Percentiles rank a stretch among this genome's conserved stretches.
These are phyloP conservation scores for Megalopta genalis DNA, from an alignment of 1,140 invertebrate genomes.

Conservation along the genomic window DNA sequence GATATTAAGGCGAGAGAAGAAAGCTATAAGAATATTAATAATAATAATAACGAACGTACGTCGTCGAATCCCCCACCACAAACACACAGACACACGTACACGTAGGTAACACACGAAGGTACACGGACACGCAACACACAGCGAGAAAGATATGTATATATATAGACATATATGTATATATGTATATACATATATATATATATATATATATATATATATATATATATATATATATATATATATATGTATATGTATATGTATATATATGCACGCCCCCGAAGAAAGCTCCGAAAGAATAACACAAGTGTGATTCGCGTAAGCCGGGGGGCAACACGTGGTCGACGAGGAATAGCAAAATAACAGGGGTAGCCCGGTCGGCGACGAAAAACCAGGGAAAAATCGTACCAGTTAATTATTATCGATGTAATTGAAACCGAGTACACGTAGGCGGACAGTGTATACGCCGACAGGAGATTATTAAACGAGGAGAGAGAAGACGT, in stretches of 20 bases:
- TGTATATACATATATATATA: too few species aligned
- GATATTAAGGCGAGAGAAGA: background rate
- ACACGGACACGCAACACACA: too few species aligned
- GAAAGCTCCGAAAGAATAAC: too few species aligned
- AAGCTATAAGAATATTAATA: background rate
- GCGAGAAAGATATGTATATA: too few species aligned
- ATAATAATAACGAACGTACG: constrained; percentile 38
- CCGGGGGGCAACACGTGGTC: constrained; percentile 12
- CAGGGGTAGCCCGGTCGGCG: constrained; percentile 64
- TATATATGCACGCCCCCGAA: too few species aligned
- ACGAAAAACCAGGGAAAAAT: constrained; percentile 67
- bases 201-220: too few species aligned
- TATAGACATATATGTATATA: too few species aligned
- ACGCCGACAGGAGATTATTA: constrained; percentile 39
- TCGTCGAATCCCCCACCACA: constrained; percentile 23
- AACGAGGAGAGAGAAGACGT: constrained; percentile 37
- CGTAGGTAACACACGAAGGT: too few species aligned
- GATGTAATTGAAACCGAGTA: constrained; percentile 72
- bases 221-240: too few species aligned
- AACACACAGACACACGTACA: too few species aligned
- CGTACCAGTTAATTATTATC: constrained; percentile 74
- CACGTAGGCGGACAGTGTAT: constrained; percentile 28
- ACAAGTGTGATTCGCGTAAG: constrained; percentile 3
- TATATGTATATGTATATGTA: too few species aligned
- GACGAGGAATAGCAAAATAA: background rate